Base-by-base conservation (phyloP, 1,140 invertebrate species). In the Trigoniulus corallinus region DNA sequence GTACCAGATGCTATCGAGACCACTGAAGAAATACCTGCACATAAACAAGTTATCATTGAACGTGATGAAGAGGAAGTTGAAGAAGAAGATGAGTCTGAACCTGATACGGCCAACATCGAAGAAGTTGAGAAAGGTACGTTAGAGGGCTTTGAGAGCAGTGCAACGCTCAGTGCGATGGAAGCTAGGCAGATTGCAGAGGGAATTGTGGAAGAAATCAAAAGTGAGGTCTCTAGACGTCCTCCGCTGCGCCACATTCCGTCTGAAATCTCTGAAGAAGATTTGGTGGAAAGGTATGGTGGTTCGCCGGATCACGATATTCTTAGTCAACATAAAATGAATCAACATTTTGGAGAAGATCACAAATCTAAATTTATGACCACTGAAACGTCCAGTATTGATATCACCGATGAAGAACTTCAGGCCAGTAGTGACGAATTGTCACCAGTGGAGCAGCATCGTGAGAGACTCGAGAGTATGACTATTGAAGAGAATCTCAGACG, bases 401-500 rank as follows among this genome's bases (percentile, higher is more conserved):
- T 78, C 48, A 81, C 76, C 24, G 79, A 79, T 65, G 79, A 81
- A 64, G 76, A 80, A 61, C 59, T 77, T 25, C 58, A 67, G 50
- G 73, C 70, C 58, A 81, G 78, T 63, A 76, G 76, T 51, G 74
- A 74, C 43, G 78, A 81, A 65, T 70, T 77, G 46, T 78, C 76
- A 25, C 77, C 76, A 60, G 69, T 74, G 56, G 76, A 77, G 64
- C 72, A 72, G 67, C 74, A 59, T 13, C 55, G 54, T 52, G 56
- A 57, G 39, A 37, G 56, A 18, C 50, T 60, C 3, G 53, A 56
- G 20, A 54, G 54, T 29, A 58, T 60, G 57, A 54, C 55, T 39
- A 56, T 53, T 48, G 57, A 58, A 26, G 53, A 57, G 27, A 56
- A 58, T 22, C 51, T 21, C 18, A 53, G 50, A 44, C 49, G 54